Conservation (phyloP, 2,113 vertebrate genomes). For the Myrmecobius fasciatus region DNA sequence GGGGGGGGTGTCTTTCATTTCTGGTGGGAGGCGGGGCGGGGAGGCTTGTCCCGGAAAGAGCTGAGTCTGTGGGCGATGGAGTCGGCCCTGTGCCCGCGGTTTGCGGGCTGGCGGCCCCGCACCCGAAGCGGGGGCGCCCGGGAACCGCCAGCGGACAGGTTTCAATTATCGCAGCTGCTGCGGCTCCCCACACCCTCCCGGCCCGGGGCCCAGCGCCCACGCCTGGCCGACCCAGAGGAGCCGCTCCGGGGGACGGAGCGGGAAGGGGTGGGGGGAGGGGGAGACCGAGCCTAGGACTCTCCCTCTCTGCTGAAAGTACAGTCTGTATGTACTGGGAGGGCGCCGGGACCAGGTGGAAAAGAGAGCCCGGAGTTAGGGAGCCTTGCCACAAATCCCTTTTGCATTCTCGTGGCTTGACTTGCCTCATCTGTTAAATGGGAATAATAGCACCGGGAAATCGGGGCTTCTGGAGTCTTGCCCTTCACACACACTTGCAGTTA, state of each 20-base stretch:
- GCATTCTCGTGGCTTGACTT: not conserved
- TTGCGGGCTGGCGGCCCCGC: constrained; percentile 55
- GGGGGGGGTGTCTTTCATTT: not conserved
- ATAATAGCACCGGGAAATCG: not conserved
- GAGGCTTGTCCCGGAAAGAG: constrained; percentile 27
- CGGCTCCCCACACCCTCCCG: constrained; percentile 54
- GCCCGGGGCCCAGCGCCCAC: constrained; percentile 42
- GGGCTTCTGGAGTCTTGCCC: not conserved
- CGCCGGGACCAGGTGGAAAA: not conserved
- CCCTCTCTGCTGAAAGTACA: not conserved
- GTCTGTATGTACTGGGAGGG: not conserved
- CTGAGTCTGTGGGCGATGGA: constrained; percentile 12
- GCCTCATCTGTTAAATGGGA: not conserved
- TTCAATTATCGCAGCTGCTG: constrained; percentile 5
- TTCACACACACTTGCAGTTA: not conserved
- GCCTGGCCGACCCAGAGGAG: not conserved
- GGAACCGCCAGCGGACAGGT: constrained; percentile 51
- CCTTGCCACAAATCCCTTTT: not conserved
- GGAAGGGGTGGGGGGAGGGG: no score
- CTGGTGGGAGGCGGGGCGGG: not conserved
- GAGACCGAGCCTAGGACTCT: no score
- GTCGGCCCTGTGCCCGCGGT: constrained; percentile 48
- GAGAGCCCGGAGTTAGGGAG: not conserved
- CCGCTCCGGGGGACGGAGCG: not conserved
- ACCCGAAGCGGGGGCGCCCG: constrained; percentile 50